phyloP scores from a whole-genome alignment of 2,113 vertebrate genomes.

The Melanocharis versteri region DNA sequence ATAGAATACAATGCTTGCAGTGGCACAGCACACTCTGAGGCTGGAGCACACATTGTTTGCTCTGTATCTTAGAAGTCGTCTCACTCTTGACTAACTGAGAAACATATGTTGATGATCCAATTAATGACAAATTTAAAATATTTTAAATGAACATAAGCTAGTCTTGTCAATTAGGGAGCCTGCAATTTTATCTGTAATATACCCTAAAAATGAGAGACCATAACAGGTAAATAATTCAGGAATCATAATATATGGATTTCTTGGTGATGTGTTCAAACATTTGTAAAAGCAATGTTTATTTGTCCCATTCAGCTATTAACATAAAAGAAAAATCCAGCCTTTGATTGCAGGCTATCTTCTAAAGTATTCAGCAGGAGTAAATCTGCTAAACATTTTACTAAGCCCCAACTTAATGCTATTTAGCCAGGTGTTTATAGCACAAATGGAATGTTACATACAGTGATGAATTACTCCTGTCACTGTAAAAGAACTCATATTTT shows the following conservation, averaged over 20 bases:
- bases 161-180: not conserved
- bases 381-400: not conserved
- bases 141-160: not conserved
- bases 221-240: not conserved
- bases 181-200: not conserved
- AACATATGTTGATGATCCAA: fast-evolving
- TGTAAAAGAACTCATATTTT: not conserved
- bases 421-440: not conserved
- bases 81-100: not conserved
- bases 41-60: not conserved
- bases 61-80: not conserved
- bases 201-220: not conserved
- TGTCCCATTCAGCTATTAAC: not conserved
- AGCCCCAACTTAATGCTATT: not conserved
- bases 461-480: not conserved
- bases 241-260: not conserved
- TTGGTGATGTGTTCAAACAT: not conserved
- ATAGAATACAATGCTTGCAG: not conserved
- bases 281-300: not conserved
- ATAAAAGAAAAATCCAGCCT: not conserved
- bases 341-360: not conserved
- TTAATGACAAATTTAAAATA: not conserved
- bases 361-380: not conserved
- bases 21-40: not conserved
- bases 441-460: not conserved